Evolutionary conservation across 2,113 vertebrate species (phyloP), one percentile per base, ranked within the genome.

Genomic region (Tragulus kanchil): DNA sequence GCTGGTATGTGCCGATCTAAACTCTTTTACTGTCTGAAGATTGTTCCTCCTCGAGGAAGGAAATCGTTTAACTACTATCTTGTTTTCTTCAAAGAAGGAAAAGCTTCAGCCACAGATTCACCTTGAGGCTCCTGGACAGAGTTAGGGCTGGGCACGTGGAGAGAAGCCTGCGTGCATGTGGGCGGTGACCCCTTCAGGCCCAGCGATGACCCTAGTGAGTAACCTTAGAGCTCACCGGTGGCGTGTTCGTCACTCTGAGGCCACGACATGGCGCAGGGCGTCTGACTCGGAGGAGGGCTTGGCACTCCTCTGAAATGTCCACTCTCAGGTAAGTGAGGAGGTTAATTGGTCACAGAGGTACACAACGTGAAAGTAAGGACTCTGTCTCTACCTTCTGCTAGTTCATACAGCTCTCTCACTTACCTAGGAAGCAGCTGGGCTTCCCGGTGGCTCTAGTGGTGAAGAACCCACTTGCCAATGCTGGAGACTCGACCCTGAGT

Each of bases 241-340:
- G 3, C 1, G 19, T 42, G 14, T 8, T 56, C 23, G 3, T 26
- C 83, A 58, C 19, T 52, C 69, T 85, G 75, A 67, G 58, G 26
- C 0, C 5, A 17, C 45, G 56, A 36, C 26, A 16, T 0, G 2
- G 31, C 1, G 1, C 16, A 16, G 3, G 23, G 50, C 8, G 31
- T 8, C 61, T 25, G 85, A 7, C 23, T 31, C 61, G 17, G 31
- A 31, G 56, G 69, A 73, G 0, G 5, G 59, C 58, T 11, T 12
- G 59, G 15, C 73, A 58, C n/a, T 23, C 5, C 79, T 31, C 2
- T 79, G 62, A 23, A 87, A 75, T 3, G 7, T 10, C 31, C n/a
- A n/a, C 31, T 19, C 81, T 61, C 31, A 36, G 12, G 21, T n/a
- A 36, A 21, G 31, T 23, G 21, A 79, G 75, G 9, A 28, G 45